Conservation (phyloP, 35 echinoderm and acorn worm species). For the Heliocidaris tuberculata region DNA sequence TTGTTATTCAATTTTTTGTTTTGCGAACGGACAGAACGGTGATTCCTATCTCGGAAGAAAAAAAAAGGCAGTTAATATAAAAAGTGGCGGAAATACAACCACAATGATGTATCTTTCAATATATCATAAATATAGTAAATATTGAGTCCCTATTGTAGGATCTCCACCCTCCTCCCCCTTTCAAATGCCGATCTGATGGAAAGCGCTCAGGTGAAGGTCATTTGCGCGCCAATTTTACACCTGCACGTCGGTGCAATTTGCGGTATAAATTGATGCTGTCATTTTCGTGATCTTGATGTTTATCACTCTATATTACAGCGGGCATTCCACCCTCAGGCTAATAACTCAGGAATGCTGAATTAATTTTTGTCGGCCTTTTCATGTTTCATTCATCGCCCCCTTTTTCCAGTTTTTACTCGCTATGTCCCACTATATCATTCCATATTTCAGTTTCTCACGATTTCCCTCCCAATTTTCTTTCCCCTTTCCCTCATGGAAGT, state of each 20-base stretch:
- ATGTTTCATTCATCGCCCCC: neutral
- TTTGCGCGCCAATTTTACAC: conserved; percentile 46
- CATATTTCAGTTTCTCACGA: neutral
- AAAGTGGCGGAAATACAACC: too few species aligned
- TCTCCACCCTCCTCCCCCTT: neutral
- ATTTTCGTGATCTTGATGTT: neutral
- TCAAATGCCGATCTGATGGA: neutral
- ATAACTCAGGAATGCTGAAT: neutral
- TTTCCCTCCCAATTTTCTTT: neutral
- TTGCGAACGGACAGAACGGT: neutral
- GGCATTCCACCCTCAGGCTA: neutral
- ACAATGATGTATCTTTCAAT: too few species aligned
- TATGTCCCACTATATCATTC: neutral
- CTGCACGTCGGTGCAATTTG: conserved; percentile 30
- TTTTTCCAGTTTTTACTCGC: neutral
- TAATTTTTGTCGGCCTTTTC: conserved; percentile 10
- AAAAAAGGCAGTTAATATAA: neutral
- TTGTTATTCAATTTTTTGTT: too few species aligned
- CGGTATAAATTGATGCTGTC: conserved; percentile 39
- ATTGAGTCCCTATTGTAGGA: too few species aligned
- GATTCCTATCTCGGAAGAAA: neutral
- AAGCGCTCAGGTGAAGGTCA: conserved; percentile 18
- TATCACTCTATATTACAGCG: neutral
- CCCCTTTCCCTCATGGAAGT: too few species aligned
- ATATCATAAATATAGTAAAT: too few species aligned